These are phyloP conservation scores for Gadus macrocephalus DNA, from an alignment of 2,113 vertebrate genomes.

Conservation along the genomic window DNA sequence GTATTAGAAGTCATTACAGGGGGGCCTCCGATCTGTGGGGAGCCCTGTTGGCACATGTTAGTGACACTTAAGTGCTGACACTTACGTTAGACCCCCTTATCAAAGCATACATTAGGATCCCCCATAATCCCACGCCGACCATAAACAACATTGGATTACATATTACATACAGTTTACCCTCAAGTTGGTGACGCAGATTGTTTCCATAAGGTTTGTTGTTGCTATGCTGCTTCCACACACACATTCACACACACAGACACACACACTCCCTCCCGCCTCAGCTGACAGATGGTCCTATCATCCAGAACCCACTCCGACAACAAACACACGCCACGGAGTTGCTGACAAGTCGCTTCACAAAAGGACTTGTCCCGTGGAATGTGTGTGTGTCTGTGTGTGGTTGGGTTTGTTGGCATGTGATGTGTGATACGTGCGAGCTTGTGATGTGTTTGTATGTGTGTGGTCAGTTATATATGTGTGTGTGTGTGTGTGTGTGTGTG, in stretches of 20 bases:
- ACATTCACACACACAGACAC: no score
- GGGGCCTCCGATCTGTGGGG: not conserved
- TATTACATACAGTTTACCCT: not conserved
- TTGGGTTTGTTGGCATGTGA: not conserved
- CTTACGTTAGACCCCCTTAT: no score
- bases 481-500: not conserved
- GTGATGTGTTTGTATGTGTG: conserved; percentile 1
- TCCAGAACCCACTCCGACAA: conserved; percentile 56
- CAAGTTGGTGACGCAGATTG: not conserved
- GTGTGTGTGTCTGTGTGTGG: conserved; percentile 19
- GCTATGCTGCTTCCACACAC: not conserved
- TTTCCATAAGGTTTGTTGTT: conserved; percentile 9
- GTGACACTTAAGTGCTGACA: not conserved
- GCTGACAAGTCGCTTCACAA: conserved; percentile 57
- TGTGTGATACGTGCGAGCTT: not conserved
- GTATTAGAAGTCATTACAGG: conserved; percentile 18
- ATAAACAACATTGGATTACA: not conserved
- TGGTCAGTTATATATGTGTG: not conserved
- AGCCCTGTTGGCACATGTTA: not conserved
- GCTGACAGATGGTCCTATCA: conserved; percentile 55
- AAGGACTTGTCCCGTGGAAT: conserved; percentile 26
- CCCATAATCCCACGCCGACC: not conserved
- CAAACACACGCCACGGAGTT: conserved; percentile 60
- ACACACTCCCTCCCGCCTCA: not conserved
- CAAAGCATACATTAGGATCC: no score